Base-by-base conservation (phyloP, 2,888 invertebrate genomes). In the Lasioglossum marginatum region DNA sequence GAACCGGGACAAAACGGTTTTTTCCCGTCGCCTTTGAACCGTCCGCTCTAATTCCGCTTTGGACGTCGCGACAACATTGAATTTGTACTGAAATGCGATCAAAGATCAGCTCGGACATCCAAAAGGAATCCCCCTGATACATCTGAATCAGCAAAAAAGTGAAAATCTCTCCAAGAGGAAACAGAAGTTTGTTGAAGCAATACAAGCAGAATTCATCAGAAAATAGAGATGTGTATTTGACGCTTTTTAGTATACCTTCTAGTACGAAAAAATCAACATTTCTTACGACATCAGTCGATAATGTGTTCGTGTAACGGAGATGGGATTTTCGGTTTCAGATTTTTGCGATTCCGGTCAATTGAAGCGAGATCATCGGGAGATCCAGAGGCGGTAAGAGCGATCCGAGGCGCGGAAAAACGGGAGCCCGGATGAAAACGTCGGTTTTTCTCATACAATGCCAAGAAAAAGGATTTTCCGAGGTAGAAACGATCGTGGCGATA, bases 381-480 rank as follows among this genome's bases (percentile, higher is more conserved):
- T 60, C 14, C 27, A 14, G 34, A 34, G 31, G 1, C 31, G 63
- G 8, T 12, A 5, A n/a, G 4, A 12, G 76, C 19, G 63, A 76
- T 63, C 43, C 63, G 19, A 34, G 81, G 23, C 23, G 27, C 43
- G n/a, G 68, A 48, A 76, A 73, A 85, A 82, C 60, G 63, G 72
- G 60, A 34, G 27, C 52, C 40, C 37, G 66, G 79, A 40, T 73
- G 85, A 60, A 72, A 72, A 71, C n/a, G 40, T 81, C 57, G 19
- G 76, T 48, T 66, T 79, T 79, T 60, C 68, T 68, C 79, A 79
- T 73, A 83, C 79, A 83, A 83, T 83, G 66, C 66, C 83, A 57
- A 77, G 76, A 75, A 45, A 72, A 77, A 83, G 76, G 77, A 63
- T 79, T 82, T 37, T 23, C 6, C 48, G 40, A 48, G n/a, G 40